Conservation (phyloP, 2,113 vertebrate genomes). For the Argyrosomus japonicus region DNA sequence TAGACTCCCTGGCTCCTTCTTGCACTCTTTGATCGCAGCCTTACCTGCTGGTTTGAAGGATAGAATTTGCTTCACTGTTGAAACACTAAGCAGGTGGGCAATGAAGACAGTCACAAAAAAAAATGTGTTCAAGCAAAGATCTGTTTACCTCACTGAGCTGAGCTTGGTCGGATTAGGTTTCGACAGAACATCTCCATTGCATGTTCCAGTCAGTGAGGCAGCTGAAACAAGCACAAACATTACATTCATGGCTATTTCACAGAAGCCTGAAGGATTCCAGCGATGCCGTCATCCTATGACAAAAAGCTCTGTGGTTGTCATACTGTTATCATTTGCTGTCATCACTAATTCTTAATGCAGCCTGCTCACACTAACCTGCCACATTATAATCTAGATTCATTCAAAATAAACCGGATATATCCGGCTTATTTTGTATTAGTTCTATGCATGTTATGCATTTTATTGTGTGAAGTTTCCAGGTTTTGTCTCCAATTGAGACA, state of each 20-base stretch:
- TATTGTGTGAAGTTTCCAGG: not conserved
- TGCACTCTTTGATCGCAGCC: constrained; percentile 58
- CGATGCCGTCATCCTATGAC: too few species aligned
- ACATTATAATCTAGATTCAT: too few species aligned
- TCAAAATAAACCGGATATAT: not conserved
- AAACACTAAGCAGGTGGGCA: constrained; percentile 22
- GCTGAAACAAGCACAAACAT: not conserved
- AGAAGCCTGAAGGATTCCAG: too few species aligned
- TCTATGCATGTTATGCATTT: not conserved
- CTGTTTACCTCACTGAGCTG: too few species aligned
- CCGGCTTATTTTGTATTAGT: not conserved
- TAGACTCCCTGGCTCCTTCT: constrained; percentile 64
- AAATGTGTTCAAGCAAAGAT: not conserved
- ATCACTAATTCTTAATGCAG: not conserved
- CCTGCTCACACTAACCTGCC: not conserved
- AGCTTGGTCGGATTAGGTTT: too few species aligned
- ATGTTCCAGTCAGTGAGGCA: too few species aligned
- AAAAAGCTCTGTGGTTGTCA: not conserved
- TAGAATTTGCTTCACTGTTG: constrained; percentile 48
- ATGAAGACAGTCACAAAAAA: not conserved
- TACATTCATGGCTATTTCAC: too few species aligned
- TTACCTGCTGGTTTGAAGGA: constrained; percentile 60
- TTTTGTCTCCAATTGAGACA: not conserved
- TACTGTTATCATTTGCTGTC: not conserved
- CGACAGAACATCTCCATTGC: too few species aligned